Base-by-base conservation (phyloP, 2,888 invertebrate species). In the Drosophila barbarae region DNA sequence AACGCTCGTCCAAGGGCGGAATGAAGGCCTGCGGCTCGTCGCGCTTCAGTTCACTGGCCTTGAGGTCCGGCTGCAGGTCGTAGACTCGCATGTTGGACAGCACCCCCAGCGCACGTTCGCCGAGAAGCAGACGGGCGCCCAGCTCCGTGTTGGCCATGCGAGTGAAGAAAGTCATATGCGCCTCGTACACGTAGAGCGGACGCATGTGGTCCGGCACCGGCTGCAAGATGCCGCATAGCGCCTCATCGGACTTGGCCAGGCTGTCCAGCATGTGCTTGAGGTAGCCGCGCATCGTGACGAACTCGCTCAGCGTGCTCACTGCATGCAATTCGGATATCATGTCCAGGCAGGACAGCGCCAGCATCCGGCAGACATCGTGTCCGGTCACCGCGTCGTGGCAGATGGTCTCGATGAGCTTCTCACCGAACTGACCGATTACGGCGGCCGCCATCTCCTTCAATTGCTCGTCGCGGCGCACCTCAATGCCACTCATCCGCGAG, bases 341-440 rank as follows among this genome's bases (percentile, higher is more conserved):
- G 86, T 96, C 95, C 57, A 97, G 90, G 71, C 95, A 94, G 0
- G 96, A 93, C 74, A 98, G 90, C 0, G 97, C 95, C 55, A 96
- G 91, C 94, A 97, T 96, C 89, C 96, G 93, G 84, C 96, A 96
- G 12, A 98, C 94, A 76, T 97, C 96, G 85, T 96, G 96, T 0
- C 96, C 96, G 2, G 95, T 94, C 10, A 95, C 94, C 65, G 95
- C 95, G 89, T 98, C 97, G 55, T 95, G 93, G 75, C 96, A 96
- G 54, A 97, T 89, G 35, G 93, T 93, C 75, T 95, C 94, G 86
- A 96, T 93, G 47, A 97, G 88, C 83, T 94, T 93, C 71, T 95
- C 95, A 0, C 96, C 96, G 76, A 95, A 96, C 5, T 93, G 92
- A 18, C 92, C 91, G 26, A 96, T 91, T 0, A 93, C 92, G 71